Base-by-base conservation (phyloP, 1,140 invertebrate species). In the Araneus ventricosus region DNA sequence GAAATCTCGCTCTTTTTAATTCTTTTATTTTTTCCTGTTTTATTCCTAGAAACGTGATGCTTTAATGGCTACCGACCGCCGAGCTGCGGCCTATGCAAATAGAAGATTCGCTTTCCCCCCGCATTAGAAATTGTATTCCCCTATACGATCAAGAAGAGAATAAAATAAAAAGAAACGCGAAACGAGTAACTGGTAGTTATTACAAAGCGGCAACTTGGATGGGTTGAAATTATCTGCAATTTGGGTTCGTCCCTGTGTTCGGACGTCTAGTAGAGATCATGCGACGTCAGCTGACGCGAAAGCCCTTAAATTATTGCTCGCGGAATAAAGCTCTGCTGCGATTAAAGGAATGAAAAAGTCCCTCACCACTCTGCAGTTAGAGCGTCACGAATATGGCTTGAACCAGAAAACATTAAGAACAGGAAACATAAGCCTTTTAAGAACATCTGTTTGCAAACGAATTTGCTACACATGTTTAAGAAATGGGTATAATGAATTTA, bases 41-140 rank as follows among this genome's bases (percentile, higher is more conserved):
- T 52, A 17, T 82, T 52, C 80, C 41, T 0, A 10, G 80, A 82
- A 82, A 45, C 80, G 80, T 82, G 80, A 82, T 82, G 8, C 80
- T 82, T 82, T 82, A 82, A 82, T 82, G 80, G 80, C 80, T 41
- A 41, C 80, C n/a, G 80, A 82, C 41, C 22, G 22, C 27, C 27
- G 7, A 79, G 30, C 34, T 37, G 70, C 70, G 30, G 39, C 27
- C 80, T 52, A 82, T 82, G 80, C 39, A 82, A 82, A 82, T 82
- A 82, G 41, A 82, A 22, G 63, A 30, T 67, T 8, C 10, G 10
- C 22, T n/a, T n/a, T 8, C 2, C 27, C 63, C 63, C 75, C 14
- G 30, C 75, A n/a, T 41, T 10, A 52, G 6, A 45, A 75, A 82
- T 45, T 45, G 39, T 52, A 82, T 4, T 52, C 5, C 39, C 10